Percentiles rank a stretch among this genome's conserved stretches.
Evolutionary conservation across 2,888 invertebrate genomes (phyloP).

Genomic region (Eupeodes latifasciatus): DNA sequence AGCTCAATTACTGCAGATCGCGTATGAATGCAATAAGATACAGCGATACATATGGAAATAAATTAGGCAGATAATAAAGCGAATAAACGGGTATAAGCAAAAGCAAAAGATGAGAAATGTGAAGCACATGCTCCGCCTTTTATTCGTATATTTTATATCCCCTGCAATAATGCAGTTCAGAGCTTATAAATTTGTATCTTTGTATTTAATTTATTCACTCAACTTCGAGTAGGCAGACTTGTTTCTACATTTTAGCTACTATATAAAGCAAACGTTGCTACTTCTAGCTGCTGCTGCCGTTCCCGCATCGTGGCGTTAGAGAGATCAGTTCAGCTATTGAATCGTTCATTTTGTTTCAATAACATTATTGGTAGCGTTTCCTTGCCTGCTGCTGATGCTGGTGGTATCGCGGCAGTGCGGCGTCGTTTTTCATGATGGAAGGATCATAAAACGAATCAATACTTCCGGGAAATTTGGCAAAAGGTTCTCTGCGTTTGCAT

Average conservation of each 20-base stretch:
- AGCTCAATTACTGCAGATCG: background rate
- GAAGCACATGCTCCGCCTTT: constrained; percentile 55
- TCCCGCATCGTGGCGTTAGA: background rate
- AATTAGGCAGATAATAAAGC: constrained; percentile 46
- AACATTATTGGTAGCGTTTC: background rate
- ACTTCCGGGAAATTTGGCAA: constrained; percentile 63
- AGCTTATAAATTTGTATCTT: constrained; percentile 5
- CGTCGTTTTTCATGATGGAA: constrained; percentile 43
- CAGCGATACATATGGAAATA: background rate
- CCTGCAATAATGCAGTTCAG: background rate
- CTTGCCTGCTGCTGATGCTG: background rate
- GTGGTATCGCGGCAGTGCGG: background rate
- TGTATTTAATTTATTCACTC: constrained; percentile 48
- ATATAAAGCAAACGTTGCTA: constrained; percentile 16
- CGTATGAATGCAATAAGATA: constrained; percentile 48
- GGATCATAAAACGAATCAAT: constrained; percentile 46
- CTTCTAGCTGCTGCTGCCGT: constrained; percentile 27
- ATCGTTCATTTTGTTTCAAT: constrained; percentile 49
- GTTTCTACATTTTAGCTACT: background rate
- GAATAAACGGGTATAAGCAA: constrained; percentile 50
- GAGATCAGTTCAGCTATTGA: background rate
- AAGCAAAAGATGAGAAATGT: constrained; percentile 17
- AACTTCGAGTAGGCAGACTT: background rate
- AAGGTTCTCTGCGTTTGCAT: constrained; percentile 46
- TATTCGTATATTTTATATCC: constrained; percentile 26